Conservation (phyloP, 2,797 vertebrate genomes). For the Coracias cyanogaster region DNA sequence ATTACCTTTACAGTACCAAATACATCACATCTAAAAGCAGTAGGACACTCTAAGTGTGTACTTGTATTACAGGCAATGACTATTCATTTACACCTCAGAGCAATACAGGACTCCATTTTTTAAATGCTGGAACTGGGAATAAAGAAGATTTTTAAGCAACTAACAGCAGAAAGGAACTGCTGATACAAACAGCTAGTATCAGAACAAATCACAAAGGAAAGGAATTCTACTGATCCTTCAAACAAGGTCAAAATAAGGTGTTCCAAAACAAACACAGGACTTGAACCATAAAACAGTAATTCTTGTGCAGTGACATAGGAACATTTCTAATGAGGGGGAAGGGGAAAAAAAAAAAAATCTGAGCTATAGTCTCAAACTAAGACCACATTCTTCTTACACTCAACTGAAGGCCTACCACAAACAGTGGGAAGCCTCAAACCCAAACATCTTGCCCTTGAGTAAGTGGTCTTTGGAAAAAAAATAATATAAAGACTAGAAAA, state of each 20-base stretch:
- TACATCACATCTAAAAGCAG: conserved; percentile 88
- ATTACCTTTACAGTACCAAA: conserved; percentile 90
- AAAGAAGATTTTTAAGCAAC: conserved; percentile 56
- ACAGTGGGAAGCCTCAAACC: background rate
- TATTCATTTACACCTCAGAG: conserved; percentile 80
- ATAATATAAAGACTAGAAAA: background rate
- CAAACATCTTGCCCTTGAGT: background rate
- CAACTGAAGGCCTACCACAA: background rate
- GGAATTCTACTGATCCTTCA: conserved; percentile 28
- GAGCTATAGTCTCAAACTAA: background rate
- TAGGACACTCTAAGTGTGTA: conserved; percentile 73
- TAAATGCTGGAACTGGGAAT: conserved; percentile 48
- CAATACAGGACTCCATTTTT: conserved; percentile 61
- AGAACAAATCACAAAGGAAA: conserved; percentile 9
- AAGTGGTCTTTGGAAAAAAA: background rate
- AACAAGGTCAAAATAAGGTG: background rate
- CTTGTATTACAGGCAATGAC: conserved; percentile 81
- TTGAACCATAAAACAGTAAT: background rate
- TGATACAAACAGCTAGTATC: conserved; percentile 31
- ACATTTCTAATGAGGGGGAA: background rate
- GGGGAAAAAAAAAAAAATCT: rapidly evolving
- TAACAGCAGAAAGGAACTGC: conserved; percentile 43
- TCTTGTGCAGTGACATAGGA: background rate
- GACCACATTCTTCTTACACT: background rate
- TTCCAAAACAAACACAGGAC: conserved; percentile 14